Conservation (phyloP, 2,888 invertebrate genomes). For the Euzetes globulus region DNA sequence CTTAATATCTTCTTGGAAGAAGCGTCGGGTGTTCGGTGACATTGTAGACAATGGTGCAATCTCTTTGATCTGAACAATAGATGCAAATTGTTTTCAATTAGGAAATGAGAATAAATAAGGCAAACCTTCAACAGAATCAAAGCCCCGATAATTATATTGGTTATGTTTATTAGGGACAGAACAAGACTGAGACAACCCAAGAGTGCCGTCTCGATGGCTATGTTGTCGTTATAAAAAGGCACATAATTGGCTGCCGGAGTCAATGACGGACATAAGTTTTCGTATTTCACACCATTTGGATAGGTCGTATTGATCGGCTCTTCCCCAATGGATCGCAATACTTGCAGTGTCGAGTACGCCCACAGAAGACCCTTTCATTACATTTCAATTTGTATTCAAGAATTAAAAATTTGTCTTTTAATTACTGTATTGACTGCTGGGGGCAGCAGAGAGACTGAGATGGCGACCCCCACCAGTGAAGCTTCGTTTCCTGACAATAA, state of each 20-base stretch:
- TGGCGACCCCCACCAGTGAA: constrained; percentile 70
- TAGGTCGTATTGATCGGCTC: constrained; percentile 2
- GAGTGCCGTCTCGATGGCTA: constrained; percentile 66
- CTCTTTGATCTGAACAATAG: constrained; percentile 60
- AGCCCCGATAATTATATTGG: constrained; percentile 56
- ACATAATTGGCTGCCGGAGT: constrained; percentile 43
- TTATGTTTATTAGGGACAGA: constrained; percentile 69
- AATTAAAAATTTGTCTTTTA: neutral
- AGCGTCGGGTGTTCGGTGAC: constrained; percentile 60
- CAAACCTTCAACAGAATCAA: constrained; percentile 40
- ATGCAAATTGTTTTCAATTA: constrained; percentile 33
- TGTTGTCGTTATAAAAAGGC: constrained; percentile 63
- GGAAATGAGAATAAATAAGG: neutral
- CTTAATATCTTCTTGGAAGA: constrained; percentile 72
- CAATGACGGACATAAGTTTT: constrained; percentile 37
- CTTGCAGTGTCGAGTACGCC: constrained; percentile 38
- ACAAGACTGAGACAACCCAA: constrained; percentile 72
- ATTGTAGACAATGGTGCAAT: constrained; percentile 71
- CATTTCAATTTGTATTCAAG: neutral
- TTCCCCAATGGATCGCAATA: constrained; percentile 37
- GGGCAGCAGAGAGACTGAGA: constrained; percentile 69
- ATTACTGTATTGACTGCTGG: constrained; percentile 68
- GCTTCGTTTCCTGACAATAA: constrained; percentile 70
- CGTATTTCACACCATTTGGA: neutral
- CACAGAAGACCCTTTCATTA: constrained; percentile 39